Base-by-base conservation (phyloP, 2,888 invertebrate genomes). In the Drosophila ustulata region DNA sequence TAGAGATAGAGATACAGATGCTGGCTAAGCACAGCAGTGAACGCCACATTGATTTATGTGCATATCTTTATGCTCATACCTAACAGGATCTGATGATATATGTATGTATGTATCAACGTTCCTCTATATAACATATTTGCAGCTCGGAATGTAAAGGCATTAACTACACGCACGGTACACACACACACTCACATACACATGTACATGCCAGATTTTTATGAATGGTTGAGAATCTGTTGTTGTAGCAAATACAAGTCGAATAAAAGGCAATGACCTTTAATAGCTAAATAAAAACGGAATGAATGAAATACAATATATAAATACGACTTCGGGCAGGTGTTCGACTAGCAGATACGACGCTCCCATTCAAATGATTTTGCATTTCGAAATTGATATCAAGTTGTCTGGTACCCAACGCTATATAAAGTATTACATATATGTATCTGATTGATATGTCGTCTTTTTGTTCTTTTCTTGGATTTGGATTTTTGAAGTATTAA, bases 221-320 rank as follows among this genome's bases (percentile, higher is more conserved):
- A 64, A 64, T 64, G 64, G 50, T 45, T 53, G 39, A 50, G 43
- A 45, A 56, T 56, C 50, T 39, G 30, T 30, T 39, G 30, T 30
- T 30, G 59, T 59, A 39, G 59, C 68, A 50, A 53, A 68, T 25
- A 53, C 58, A 53, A 52, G 18, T 66, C 25, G 26, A 58, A 59
- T 67, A 45, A 59, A 69, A 66, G 68, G 37, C 68, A 69, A 67
- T 67, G 68, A 69, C 52, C 68, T 69, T 69, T 50, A 51, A 51
- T 61, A 51, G 56, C 59, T 57, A 30, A 57, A 49, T 43, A 67
- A 49, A 28, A 46, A 30, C 13, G 53, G 53, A 58, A 50, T 45
- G 57, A 57, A 47, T 57, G 34, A 57, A 11, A 43, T 28, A 51
- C 9, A 50, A 25, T 25, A 45, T 28, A 53, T 25, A 63, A 56